These are phyloP conservation scores for Mus minutoides DNA, from an alignment of 2,797 vertebrate species.

Conservation along the genomic window DNA sequence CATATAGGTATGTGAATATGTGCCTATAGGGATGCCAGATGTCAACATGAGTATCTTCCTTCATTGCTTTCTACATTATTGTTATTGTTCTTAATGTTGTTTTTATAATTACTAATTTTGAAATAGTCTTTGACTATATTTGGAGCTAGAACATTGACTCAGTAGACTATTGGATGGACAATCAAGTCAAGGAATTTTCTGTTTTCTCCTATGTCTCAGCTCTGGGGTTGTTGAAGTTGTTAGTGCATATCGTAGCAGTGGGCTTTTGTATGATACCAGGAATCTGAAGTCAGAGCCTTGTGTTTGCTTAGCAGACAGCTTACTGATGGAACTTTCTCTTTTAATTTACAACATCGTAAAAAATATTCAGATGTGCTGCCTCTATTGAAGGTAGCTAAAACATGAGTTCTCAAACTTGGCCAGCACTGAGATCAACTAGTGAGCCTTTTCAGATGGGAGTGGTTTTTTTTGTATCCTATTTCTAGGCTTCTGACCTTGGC, in stretches of 20 bases:
- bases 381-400: neutral
- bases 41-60: neutral
- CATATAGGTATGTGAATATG: neutral
- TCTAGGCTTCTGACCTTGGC: neutral
- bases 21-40: neutral
- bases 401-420: neutral
- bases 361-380: neutral
- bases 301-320: neutral
- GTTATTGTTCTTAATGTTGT: neutral
- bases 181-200: neutral
- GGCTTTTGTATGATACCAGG: neutral
- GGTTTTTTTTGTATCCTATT: neutral
- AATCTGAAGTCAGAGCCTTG: neutral
- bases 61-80: neutral
- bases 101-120: neutral
- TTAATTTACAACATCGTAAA: neutral
- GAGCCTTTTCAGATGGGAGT: neutral
- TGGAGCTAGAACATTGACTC: neutral
- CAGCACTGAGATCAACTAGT: neutral
- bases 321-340: neutral
- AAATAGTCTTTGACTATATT: neutral
- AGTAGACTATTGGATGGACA: neutral
- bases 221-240: neutral
- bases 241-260: accelerated
- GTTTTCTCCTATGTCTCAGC: accelerated